Percentiles rank a stretch among this genome's conserved stretches.
These are phyloP conservation scores for Epiblema foenella DNA, from an alignment of 2,888 invertebrate genomes.

Conservation along the genomic window DNA sequence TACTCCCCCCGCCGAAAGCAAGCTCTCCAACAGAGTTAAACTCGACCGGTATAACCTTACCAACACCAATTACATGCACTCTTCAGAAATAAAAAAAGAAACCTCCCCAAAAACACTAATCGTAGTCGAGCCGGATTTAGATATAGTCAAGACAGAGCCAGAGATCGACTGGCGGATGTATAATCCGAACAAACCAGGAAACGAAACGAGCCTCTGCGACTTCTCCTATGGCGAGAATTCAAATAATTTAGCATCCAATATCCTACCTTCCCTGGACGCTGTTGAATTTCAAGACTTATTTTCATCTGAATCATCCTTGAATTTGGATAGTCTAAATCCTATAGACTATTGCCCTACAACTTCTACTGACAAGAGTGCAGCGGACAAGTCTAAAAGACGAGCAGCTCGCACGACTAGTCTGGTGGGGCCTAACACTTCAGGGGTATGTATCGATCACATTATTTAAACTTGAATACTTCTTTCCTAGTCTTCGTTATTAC, in stretches of 20 bases:
- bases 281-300: conserved; percentile 67
- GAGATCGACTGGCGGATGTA: conserved; percentile 67
- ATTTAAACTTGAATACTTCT: background rate
- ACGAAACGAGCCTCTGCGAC: conserved; percentile 66
- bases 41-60: conserved; percentile 58
- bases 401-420: conserved; percentile 58
- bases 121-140: conserved; percentile 61
- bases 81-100: conserved; percentile 57
- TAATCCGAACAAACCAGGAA: conserved; percentile 54
- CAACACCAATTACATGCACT: conserved; percentile 52
- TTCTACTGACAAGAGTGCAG: conserved; percentile 49
- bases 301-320: conserved; percentile 56
- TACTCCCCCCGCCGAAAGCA: conserved; percentile 55
- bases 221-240: conserved; percentile 71
- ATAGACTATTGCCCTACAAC: conserved; percentile 51
- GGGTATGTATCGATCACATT: conserved; percentile 49
- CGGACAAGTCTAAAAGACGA: conserved; percentile 59
- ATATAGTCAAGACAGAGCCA: conserved; percentile 65
- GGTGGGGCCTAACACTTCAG: conserved; percentile 51
- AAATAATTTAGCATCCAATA: conserved; percentile 57
- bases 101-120: conserved; percentile 53
- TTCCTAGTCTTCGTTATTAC: background rate
- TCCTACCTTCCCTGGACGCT: conserved; percentile 60
- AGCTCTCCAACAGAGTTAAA: conserved; percentile 52
- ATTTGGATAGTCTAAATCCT: conserved; percentile 58